Evolutionary conservation across 2,797 vertebrate species (phyloP).

Genomic region (Etheostoma perlongum): DNA sequence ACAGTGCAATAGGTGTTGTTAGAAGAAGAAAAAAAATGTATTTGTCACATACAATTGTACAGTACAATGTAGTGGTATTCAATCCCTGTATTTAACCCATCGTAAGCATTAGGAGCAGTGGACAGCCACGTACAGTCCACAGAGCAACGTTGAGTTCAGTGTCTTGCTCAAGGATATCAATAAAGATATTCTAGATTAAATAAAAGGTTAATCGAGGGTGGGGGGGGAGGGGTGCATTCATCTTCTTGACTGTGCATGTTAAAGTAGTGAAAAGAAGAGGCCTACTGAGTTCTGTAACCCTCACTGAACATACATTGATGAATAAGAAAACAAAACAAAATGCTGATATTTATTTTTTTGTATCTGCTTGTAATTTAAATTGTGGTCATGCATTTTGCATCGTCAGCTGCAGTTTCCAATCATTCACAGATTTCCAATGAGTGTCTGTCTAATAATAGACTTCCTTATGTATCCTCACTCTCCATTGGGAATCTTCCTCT

Average conservation of each 20-base stretch:
- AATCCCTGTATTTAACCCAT: no score
- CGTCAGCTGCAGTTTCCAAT: conserved; percentile 17
- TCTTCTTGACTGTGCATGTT: conserved; percentile 4
- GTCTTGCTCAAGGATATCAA: no score
- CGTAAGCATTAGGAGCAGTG: no score
- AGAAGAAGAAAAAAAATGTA: no score
- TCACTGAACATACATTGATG: neutral
- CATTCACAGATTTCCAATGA: conserved; percentile 31
- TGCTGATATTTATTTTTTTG: neutral
- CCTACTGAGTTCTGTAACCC: conserved; percentile 7
- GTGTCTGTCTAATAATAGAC: conserved; percentile 29
- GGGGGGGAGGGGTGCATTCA: neutral
- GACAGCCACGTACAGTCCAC: no score
- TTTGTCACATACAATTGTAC: no score
- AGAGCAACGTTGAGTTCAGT: no score
- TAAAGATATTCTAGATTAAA: no score
- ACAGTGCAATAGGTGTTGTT: no score
- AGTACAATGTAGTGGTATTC: no score
- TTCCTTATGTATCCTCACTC: conserved; percentile 17
- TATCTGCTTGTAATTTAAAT: neutral
- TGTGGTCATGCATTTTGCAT: neutral
- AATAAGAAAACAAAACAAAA: neutral
- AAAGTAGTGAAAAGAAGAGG: conserved; percentile 1
- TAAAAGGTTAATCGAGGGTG: no score
- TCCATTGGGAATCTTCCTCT: conserved; percentile 8